These are phyloP conservation scores for Illadopsis cleaveri DNA, from an alignment of 2,113 vertebrate genomes.

Conservation along the genomic window DNA sequence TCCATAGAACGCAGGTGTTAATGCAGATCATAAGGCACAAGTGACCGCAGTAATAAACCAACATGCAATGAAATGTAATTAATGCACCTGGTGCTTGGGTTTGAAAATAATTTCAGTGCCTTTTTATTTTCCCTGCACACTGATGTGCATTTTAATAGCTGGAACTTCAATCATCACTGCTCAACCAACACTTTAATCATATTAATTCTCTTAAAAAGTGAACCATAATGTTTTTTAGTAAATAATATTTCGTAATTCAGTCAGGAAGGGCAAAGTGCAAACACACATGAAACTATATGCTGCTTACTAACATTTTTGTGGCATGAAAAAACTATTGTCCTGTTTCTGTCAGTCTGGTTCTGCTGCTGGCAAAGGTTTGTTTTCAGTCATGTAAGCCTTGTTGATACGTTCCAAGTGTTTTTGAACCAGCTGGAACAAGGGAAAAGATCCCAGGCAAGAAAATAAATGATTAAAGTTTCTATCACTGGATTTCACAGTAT, in stretches of 20 bases:
- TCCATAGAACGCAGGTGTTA: slow-evolving; percentile 71
- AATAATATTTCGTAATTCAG: background rate
- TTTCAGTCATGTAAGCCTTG: slow-evolving; percentile 3
- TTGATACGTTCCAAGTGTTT: background rate
- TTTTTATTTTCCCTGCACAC: slow-evolving; percentile 26
- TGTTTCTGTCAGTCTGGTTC: background rate
- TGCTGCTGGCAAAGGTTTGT: slow-evolving; percentile 2
- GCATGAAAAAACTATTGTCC: slow-evolving; percentile 60
- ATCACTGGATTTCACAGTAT: slow-evolving; percentile 8
- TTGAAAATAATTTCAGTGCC: slow-evolving; percentile 4
- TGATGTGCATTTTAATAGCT: background rate
- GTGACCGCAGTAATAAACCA: slow-evolving; percentile 69
- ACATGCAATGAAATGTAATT: slow-evolving; percentile 69
- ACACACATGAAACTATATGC: background rate
- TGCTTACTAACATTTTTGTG: slow-evolving; percentile 16
- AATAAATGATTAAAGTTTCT: slow-evolving; percentile 35
- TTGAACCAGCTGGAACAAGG: slow-evolving; percentile 6
- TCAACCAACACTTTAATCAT: background rate
- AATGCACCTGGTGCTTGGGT: slow-evolving; percentile 68
- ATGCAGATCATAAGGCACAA: slow-evolving; percentile 58
- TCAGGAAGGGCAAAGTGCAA: background rate
- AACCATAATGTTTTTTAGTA: background rate
- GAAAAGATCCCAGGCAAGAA: slow-evolving; percentile 7
- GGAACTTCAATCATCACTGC: background rate
- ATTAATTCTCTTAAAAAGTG: slow-evolving; percentile 17